A percentile compares a stretch with the other conserved stretches of the same genome.
phyloP scores from a whole-genome alignment of 2,113 vertebrate species.

The Aplodontia rufa region DNA sequence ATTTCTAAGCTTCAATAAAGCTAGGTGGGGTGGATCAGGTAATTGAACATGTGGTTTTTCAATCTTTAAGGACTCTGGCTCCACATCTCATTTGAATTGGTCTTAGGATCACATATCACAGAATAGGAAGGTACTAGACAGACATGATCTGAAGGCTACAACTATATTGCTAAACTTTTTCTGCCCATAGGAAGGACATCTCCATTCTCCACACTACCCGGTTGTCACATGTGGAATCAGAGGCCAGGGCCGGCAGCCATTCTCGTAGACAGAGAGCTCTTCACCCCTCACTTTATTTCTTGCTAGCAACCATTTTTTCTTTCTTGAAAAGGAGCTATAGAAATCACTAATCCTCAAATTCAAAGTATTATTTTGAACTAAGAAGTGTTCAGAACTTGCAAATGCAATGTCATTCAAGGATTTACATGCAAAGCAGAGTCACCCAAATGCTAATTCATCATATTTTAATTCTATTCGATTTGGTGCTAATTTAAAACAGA shows the following conservation, averaged over 20 bases:
- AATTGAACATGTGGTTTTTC: neutral
- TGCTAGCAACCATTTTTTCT: conserved; percentile 47
- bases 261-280: neutral
- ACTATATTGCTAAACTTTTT: neutral
- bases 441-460: conserved; percentile 32
- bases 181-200: neutral
- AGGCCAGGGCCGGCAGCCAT: neutral
- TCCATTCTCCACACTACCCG: neutral
- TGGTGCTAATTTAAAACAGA: conserved; percentile 66
- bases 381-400: conserved; percentile 42
- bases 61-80: neutral
- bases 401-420: conserved; percentile 30
- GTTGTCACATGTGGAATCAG: neutral
- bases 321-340: conserved; percentile 46
- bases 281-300: neutral
- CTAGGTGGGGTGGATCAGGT: neutral
- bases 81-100: neutral
- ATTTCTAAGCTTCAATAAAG: neutral
- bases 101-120: neutral
- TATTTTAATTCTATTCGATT: conserved; percentile 68
- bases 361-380: conserved; percentile 19
- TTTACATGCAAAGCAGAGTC: conserved; percentile 59
- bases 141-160: neutral
- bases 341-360: conserved; percentile 55
- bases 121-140: neutral